Percentiles rank a stretch among this genome's conserved stretches.
These are phyloP conservation scores for Liposcelis brunnea DNA, from an alignment of 2,888 invertebrate genomes.

Conservation along the genomic window DNA sequence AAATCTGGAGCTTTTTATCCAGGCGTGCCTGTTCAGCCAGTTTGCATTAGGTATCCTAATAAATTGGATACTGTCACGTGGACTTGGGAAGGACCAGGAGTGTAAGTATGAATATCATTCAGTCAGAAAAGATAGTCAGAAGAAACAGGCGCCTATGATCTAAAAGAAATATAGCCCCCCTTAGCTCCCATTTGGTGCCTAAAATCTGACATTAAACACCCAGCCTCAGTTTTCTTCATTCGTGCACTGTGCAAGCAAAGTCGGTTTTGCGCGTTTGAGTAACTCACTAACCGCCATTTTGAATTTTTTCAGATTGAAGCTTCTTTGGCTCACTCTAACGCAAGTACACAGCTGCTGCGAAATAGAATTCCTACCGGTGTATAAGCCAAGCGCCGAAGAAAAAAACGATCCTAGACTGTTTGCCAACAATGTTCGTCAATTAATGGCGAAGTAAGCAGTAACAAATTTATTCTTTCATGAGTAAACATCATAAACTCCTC, in stretches of 20 bases:
- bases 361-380: constrained; percentile 85
- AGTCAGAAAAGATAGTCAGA: constrained; percentile 1
- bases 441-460: constrained; percentile 71
- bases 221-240: no score
- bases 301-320: constrained; percentile 42
- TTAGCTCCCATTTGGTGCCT: no score
- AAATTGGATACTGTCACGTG: constrained; percentile 76
- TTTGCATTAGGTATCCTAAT: constrained; percentile 80
- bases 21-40: constrained; percentile 89
- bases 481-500: background rate
- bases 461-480: background rate
- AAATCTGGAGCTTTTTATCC: constrained; percentile 90
- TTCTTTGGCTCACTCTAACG: constrained; percentile 76
- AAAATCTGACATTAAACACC: no score
- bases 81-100: constrained; percentile 91
- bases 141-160: no score
- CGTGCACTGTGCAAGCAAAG: no score
- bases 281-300: no score
- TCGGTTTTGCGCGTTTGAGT: no score
- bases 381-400: constrained; percentile 73
- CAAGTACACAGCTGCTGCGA: constrained; percentile 76
- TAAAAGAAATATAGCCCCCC: no score
- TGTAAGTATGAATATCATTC: constrained; percentile 41
- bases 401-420: constrained; percentile 71
- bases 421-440: constrained; percentile 72